Percentiles rank a stretch among this genome's conserved stretches.
phyloP scores from a whole-genome alignment of 2,113 vertebrate genomes.

The Paracyprichromis sp. region DNA sequence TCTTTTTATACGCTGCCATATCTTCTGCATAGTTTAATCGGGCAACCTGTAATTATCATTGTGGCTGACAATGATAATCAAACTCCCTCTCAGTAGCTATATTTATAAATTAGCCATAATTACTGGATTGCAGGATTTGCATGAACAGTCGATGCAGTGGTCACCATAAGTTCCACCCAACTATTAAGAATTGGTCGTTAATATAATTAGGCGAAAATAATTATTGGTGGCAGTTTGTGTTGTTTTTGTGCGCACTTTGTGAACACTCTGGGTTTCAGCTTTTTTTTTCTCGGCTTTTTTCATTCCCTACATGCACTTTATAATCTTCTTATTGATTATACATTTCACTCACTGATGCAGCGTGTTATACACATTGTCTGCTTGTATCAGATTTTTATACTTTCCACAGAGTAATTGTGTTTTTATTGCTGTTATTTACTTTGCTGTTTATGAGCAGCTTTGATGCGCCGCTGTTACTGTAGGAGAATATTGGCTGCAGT shows the following conservation, averaged over 20 bases:
- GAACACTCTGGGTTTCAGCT: background rate
- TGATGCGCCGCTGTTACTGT: background rate
- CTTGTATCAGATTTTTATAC: background rate
- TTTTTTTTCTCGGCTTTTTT: background rate
- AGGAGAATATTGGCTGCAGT: background rate
- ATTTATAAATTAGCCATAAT: conserved; percentile 14
- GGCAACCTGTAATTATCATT: background rate
- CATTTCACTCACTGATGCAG: background rate
- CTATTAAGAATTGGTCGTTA: background rate
- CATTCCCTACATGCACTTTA: background rate
- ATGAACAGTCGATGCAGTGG: background rate
- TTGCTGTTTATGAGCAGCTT: background rate
- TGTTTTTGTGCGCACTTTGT: background rate
- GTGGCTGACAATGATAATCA: background rate
- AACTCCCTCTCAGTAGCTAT: background rate
- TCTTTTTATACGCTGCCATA: background rate
- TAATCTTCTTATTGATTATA: background rate
- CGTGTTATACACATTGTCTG: background rate
- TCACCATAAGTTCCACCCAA: background rate
- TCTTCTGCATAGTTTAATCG: background rate
- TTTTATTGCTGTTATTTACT: background rate
- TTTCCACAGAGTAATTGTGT: background rate
- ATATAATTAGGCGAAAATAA: background rate
- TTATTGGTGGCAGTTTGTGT: background rate
- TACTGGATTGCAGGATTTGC: background rate